Percentiles rank a stretch among this genome's conserved stretches.
These are phyloP conservation scores for Thunnus thynnus DNA, from an alignment of 2,113 vertebrate genomes.

Conservation along the genomic window DNA sequence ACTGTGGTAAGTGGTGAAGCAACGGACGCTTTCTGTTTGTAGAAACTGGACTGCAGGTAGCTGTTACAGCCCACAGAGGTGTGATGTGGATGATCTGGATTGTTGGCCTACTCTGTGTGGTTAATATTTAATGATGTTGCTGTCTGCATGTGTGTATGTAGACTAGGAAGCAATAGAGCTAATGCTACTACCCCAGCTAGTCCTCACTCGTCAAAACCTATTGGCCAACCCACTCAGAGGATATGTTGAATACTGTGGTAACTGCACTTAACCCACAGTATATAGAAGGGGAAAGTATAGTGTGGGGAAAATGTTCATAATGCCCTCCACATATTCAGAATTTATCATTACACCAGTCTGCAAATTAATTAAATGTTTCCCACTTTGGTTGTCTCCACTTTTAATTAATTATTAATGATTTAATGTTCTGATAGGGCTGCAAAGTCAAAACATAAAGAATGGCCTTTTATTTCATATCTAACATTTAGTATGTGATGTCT, in stretches of 20 bases:
- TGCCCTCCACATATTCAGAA: neutral
- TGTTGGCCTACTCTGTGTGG: constrained; percentile 60
- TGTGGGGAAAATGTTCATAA: neutral
- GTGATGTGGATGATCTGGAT: constrained; percentile 61
- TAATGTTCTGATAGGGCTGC: no score
- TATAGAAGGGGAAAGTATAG: neutral
- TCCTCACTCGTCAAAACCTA: constrained; percentile 3
- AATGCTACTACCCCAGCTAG: constrained; percentile 6
- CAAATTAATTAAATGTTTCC: no score
- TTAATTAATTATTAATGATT: no score
- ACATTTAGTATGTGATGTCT: neutral
- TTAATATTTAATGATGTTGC: constrained; percentile 73
- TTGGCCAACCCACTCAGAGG: neutral
- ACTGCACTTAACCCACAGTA: neutral
- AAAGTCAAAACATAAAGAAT: no score
- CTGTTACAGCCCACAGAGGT: constrained; percentile 42
- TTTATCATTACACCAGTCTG: no score
- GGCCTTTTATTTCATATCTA: neutral
- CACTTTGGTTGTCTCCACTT: no score
- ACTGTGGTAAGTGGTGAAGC: neutral
- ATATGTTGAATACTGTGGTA: neutral
- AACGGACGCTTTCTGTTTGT: constrained; percentile 9
- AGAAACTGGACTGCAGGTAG: constrained; percentile 27
- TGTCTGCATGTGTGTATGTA: constrained; percentile 40
- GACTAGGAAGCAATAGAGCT: neutral